Base-by-base conservation (phyloP, 2,113 vertebrate species). In the Phaethornis superciliosus region DNA sequence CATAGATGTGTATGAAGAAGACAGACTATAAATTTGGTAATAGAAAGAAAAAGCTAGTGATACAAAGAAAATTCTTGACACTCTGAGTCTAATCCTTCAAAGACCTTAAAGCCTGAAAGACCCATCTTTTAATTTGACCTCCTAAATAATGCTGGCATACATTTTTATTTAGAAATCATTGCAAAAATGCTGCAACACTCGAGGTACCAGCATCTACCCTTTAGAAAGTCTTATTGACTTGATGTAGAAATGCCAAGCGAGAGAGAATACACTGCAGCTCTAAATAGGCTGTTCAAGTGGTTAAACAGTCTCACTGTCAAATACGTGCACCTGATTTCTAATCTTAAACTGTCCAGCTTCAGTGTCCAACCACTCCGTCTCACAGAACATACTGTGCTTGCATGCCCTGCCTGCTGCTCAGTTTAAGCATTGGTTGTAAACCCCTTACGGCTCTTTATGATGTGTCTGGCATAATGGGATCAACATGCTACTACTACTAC, bases 401-500 rank as follows among this genome's bases (percentile, higher is more conserved):
- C 30, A 18, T 21, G 26, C 40, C 56, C 58, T 84, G 56, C 83
- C 69, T 72, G 69, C 83, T 90, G 72, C 72, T 95, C 77, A 51
- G 44, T 81, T 92, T 93, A 87, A 93, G 42, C 40, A 49, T 14
- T 59, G 42, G 55, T 37, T 94, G 71, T 92, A 93, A 93, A 92
- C 42, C 91, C 55, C 82, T 88, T 64, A n/a, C 4, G 2, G 85
- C 32, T 81, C 64, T 90, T 95, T 81, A 86, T 49, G 83, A 88
- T 65, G 15, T 75, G 33, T 81, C 52, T 90, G 44, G 52, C 69
- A 83, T 81, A 93, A 93, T 20, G 17, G 89, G 47, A 85, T 88
- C 42, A 75, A 75, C 68, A 52, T 60, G 64, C 44, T 69, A 51
- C 68, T 84, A 44, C 85, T 80, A 33, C 59, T 12, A 60, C 47